A percentile compares a stretch with the other conserved stretches of the same genome.
phyloP scores from a whole-genome alignment of 2,888 invertebrate genomes.

The Ophion obscuratus region DNA sequence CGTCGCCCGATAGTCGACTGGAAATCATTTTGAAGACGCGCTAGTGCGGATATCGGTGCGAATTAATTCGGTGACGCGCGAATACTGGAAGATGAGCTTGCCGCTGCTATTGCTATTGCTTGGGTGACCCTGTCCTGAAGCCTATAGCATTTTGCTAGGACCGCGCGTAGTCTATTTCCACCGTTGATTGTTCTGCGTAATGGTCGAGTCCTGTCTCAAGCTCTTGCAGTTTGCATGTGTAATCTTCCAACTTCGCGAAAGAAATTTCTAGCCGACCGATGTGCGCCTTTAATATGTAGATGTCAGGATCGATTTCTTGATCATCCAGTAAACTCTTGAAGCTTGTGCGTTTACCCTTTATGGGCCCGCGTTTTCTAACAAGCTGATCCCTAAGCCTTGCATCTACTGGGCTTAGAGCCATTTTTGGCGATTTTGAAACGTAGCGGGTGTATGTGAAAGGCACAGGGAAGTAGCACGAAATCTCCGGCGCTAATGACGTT shows the following conservation, averaged over 20 bases:
- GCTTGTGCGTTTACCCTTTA: not conserved
- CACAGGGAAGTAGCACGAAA: no score
- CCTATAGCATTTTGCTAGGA: not conserved
- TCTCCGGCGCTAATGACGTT: no score
- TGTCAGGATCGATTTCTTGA: not conserved
- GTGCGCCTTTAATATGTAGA: not conserved
- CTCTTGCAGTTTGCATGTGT: constrained; percentile 10
- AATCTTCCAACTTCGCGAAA: not conserved
- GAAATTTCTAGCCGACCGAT: not conserved
- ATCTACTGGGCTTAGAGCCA: not conserved
- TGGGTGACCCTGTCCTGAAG: not conserved
- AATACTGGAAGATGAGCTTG: no score
- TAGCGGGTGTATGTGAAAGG: not conserved
- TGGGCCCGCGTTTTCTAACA: constrained; percentile 11
- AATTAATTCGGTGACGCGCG: no score
- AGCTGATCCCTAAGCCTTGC: not conserved
- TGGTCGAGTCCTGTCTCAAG: constrained; percentile 9
- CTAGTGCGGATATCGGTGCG: not conserved
- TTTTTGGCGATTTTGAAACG: not conserved
- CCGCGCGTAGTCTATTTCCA: not conserved
- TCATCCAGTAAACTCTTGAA: not conserved
- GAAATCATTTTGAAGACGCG: not conserved
- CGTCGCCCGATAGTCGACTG: no score
- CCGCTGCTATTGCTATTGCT: no score
- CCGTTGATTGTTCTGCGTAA: not conserved